Percentiles rank a stretch among this genome's conserved stretches.
Evolutionary conservation across 2,797 vertebrate species (phyloP).

Genomic region (Lepilemur septentrionalis): DNA sequence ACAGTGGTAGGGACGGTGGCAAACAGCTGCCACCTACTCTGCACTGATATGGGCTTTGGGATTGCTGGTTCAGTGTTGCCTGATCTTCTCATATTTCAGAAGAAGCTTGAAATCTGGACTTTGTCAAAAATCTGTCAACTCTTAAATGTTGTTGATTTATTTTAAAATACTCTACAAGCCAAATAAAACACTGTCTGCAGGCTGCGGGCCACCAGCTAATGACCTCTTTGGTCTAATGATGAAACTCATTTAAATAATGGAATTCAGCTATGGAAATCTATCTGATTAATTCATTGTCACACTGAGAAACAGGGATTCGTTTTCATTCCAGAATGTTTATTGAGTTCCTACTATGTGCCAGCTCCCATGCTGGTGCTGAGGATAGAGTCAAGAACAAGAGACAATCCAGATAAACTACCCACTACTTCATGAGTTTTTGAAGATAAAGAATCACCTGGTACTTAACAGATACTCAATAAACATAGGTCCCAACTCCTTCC

Average conservation of each 20-base stretch:
- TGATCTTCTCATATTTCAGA: neutral
- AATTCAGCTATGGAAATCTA: neutral
- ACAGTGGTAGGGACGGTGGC: neutral
- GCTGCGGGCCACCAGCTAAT: neutral
- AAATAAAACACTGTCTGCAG: neutral
- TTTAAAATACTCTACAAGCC: neutral
- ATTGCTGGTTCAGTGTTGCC: neutral
- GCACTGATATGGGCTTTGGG: neutral
- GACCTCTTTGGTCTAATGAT: neutral
- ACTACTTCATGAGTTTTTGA: neutral
- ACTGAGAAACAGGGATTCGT: neutral
- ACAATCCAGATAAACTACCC: neutral
- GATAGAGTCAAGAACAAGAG: neutral
- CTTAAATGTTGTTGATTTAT: neutral
- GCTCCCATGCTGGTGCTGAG: neutral
- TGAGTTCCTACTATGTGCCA: neutral
- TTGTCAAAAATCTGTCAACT: neutral
- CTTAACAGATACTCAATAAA: neutral
- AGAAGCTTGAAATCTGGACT: neutral
- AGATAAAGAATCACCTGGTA: neutral
- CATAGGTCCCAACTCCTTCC: neutral
- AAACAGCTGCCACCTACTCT: rapidly evolving
- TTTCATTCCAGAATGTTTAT: neutral
- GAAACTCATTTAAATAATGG: neutral
- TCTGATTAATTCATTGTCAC: neutral